Percentiles rank a stretch among this genome's conserved stretches.
Evolutionary conservation across 2,113 vertebrate genomes (phyloP).

Genomic region (Callorhinus ursinus): DNA sequence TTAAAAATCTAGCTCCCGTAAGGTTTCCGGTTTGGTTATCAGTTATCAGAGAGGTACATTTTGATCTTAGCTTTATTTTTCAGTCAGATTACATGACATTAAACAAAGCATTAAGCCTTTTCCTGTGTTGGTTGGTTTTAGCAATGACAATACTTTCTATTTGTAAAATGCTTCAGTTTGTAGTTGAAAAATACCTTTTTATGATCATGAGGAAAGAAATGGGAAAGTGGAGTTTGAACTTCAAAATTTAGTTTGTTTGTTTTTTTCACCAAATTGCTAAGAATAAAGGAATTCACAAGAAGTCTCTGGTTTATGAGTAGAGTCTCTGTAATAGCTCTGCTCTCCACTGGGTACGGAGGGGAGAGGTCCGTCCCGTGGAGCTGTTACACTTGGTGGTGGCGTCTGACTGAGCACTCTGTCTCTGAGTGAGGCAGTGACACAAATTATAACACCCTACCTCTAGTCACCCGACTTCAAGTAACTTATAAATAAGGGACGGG

Average conservation of each 20-base stretch:
- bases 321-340: fast-evolving
- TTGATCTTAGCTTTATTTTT: neutral
- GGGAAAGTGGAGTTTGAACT: neutral
- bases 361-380: fast-evolving
- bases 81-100: neutral
- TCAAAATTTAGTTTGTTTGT: neutral
- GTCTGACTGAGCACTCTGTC: too few relatives aligned
- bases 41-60: neutral
- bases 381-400: neutral
- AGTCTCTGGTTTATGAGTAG: neutral
- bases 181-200: neutral
- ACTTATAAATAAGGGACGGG: neutral
- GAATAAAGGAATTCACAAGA: neutral
- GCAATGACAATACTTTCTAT: neutral
- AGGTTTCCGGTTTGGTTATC: fast-evolving
- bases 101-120: neutral
- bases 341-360: neutral
- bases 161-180: neutral
- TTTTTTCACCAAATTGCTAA: neutral
- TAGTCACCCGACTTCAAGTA: neutral
- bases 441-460: fast-evolving
- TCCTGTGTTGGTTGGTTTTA: neutral
- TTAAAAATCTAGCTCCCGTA: fast-evolving
- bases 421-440: neutral
- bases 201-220: neutral